Percentiles rank a stretch among this genome's conserved stretches.
Evolutionary conservation across 1,140 invertebrate species (phyloP).

Genomic region (Euglossa dilemma): DNA sequence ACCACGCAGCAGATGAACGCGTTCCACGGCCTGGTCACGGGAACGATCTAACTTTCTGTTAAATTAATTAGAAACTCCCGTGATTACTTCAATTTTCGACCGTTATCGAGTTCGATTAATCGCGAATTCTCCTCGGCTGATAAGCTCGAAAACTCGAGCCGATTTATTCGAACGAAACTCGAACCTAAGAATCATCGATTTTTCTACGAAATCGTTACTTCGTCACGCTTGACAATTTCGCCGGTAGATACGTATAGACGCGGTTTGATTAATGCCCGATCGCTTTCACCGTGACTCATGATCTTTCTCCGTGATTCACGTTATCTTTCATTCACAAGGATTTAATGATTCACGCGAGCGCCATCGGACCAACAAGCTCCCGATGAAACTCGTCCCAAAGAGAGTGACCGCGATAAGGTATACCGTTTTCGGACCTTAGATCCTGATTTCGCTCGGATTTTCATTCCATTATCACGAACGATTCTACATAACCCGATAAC

Average conservation of each 20-base stretch:
- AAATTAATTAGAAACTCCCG: constrained; percentile 14
- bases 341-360: background rate
- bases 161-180: background rate
- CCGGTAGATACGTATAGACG: background rate
- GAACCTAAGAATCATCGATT: background rate
- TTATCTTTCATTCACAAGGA: constrained; percentile 7
- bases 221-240: background rate
- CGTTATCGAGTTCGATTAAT: too few relatives aligned
- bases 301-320: constrained; percentile 13
- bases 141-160: background rate
- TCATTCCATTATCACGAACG: too few relatives aligned
- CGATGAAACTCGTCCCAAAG: background rate
- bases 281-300: constrained; percentile 22
- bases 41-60: constrained; percentile 1
- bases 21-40: constrained; percentile 5
- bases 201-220: background rate
- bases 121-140: too few relatives aligned
- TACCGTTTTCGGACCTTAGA: background rate
- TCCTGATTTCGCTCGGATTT: background rate
- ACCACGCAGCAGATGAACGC: background rate
- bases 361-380: background rate
- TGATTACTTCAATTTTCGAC: background rate
- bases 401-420: background rate
- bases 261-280: constrained; percentile 5
- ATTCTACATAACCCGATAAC: background rate